Percentiles rank a stretch among this genome's conserved stretches.
These are phyloP conservation scores for Rousettus madagascariensis DNA, from an alignment of 2,797 vertebrate species.

Conservation along the genomic window DNA sequence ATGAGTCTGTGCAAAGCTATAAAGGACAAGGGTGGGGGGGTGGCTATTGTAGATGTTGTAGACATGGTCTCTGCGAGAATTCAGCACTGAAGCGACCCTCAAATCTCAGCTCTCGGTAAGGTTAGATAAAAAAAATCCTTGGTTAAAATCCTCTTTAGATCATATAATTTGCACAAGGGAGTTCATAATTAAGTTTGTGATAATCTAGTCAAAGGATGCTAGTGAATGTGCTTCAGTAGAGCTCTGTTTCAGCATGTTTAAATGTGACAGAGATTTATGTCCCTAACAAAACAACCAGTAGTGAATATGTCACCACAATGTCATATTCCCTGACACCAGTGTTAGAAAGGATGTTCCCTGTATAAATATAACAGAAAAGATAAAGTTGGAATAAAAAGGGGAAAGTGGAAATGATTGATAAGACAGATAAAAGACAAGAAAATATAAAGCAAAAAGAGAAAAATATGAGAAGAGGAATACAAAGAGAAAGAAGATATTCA, in stretches of 20 bases:
- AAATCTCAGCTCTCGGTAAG: neutral
- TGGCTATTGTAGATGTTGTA: accelerated
- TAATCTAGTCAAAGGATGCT: neutral
- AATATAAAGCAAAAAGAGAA: neutral
- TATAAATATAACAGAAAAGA: neutral
- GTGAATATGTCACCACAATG: neutral
- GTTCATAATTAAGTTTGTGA: neutral
- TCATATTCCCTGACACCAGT: neutral
- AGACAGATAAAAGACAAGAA: neutral
- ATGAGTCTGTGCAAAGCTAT: neutral
- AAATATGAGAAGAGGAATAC: neutral
- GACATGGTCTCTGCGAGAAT: neutral
- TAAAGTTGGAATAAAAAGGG: neutral
- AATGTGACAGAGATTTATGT: neutral
- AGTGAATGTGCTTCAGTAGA: neutral
- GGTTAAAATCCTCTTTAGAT: neutral
- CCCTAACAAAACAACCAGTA: neutral
- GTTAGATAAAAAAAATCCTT: neutral
- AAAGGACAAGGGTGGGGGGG: neutral
- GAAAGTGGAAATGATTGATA: neutral
- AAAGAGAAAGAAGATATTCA: neutral
- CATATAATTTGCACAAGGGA: neutral
- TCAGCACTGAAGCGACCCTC: neutral
- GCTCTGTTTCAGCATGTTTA: neutral
- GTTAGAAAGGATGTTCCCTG: neutral